Base-by-base conservation (phyloP, 2,113 vertebrate species). In the Aegotheles bennettii region DNA sequence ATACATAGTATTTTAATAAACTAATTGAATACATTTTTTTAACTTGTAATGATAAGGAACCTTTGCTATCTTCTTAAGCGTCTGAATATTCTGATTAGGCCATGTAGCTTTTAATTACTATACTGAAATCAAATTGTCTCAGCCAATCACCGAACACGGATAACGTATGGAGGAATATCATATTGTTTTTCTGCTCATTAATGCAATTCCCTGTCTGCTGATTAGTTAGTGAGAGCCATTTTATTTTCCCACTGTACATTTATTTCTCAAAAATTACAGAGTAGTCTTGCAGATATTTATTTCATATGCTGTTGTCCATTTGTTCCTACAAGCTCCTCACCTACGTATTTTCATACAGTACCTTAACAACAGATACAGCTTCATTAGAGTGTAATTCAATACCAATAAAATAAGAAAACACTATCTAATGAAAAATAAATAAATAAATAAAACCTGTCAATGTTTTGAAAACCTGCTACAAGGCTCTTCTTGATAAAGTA, bases 81-180 rank as follows among this genome's bases (percentile, higher is more conserved):
- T 91, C 85, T 95, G 48, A 84, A 82, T 63, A 63, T 67, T 95
- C 81, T 69, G 89, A 95, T 87, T 95, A 95, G 85, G 63, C 61
- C 57, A 89, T 64, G 60, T 57, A 92, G 60, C 31, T 95, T 95
- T 96, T 95, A 94, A 96, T 96, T 97, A 95, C 96, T 93, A 53
- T 47, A 67, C 35, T 59, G 74, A 91, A 96, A 93, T 73, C 83
- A 43, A 95, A 93, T 87, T 93, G 59, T 83, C 57, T 94, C 78
- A 91, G 26, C 94, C 91, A 95, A 94, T 95, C 91, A 85, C 7
- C 54, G 54, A 71, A 87, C 43, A 92, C 16, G 59, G 79, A 90
- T 80, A 92, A 93, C 64, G 23, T 53, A 83, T 18, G 9, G 68
- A 87, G 26, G 11, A 67, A 87, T 57, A 51, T 7, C 5, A n/a